Evolutionary conservation across 1,140 invertebrate species (phyloP).

Genomic region (Diabrotica undecimpunctata): DNA sequence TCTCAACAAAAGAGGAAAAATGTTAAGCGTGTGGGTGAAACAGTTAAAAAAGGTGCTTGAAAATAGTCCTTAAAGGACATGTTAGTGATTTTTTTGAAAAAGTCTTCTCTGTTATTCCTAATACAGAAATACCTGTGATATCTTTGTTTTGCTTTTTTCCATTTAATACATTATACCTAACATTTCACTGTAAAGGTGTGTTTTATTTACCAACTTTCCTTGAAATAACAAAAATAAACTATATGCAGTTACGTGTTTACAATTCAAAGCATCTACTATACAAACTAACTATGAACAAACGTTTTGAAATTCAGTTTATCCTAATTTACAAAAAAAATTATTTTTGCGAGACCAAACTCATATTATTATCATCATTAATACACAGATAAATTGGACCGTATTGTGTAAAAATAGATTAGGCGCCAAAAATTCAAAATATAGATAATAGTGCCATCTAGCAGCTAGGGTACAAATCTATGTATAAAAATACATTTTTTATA

Average conservation of each 20-base stretch:
- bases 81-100: conserved; percentile 13
- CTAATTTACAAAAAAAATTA: too few relatives aligned
- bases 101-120: conserved; percentile 19
- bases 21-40: background rate
- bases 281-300: too few relatives aligned
- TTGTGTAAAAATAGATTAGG: too few relatives aligned
- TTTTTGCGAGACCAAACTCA: too few relatives aligned
- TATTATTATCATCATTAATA: too few relatives aligned
- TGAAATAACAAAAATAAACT: too few relatives aligned
- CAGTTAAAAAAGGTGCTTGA: background rate
- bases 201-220: background rate
- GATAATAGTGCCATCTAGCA: too few relatives aligned
- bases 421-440: too few relatives aligned
- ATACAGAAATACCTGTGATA: conserved; percentile 37
- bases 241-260: background rate
- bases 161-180: conserved; percentile 35
- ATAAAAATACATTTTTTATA: too few relatives aligned
- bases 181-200: conserved; percentile 24
- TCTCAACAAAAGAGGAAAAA: background rate
- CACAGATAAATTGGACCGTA: too few relatives aligned
- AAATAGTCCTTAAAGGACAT: background rate
- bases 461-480: too few relatives aligned
- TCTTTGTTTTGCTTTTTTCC: conserved; percentile 35
- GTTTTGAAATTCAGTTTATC: too few relatives aligned
- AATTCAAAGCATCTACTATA: background rate